Percentiles rank a stretch among this genome's conserved stretches.
Conservation (phyloP, 2,888 invertebrate genomes). For the Pedicia rivosa region DNA sequence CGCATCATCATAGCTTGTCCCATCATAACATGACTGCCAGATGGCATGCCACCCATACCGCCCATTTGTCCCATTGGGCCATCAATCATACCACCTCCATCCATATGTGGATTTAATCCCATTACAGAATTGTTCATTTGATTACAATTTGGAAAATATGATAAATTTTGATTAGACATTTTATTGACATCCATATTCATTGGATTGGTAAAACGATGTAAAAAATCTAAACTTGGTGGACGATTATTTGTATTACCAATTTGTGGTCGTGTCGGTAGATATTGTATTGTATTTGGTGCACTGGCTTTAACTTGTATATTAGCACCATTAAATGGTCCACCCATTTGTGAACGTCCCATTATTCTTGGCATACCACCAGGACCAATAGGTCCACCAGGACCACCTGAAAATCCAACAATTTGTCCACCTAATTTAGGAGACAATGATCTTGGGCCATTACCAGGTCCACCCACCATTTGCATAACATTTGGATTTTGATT, state of each 20-base stretch:
- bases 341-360: constrained; percentile 49
- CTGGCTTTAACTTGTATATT: constrained; percentile 91
- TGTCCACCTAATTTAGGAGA: constrained; percentile 49
- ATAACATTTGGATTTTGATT: constrained; percentile 18
- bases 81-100: constrained; percentile 10
- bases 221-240: constrained; percentile 77
- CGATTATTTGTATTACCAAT: constrained; percentile 55
- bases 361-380: constrained; percentile 30
- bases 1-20: constrained; percentile 28
- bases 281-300: constrained; percentile 96
- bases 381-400: constrained; percentile 35
- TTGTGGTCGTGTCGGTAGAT: constrained; percentile 89
- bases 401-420: constrained; percentile 29
- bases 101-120: constrained; percentile 15
- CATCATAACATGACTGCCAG: constrained; percentile 13
- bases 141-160: constrained; percentile 26
- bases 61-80: neutral
- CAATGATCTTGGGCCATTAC: constrained; percentile 32
- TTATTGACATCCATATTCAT: constrained; percentile 27
- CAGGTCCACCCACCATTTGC: constrained; percentile 29
- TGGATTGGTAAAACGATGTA: constrained; percentile 77
- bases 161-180: constrained; percentile 16
- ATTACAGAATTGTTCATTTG: constrained; percentile 18
- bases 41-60: constrained; percentile 18
- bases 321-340: constrained; percentile 39